Evolutionary conservation across 2,888 invertebrate species (phyloP).

Genomic region (Sinodicranocentrus sp.): DNA sequence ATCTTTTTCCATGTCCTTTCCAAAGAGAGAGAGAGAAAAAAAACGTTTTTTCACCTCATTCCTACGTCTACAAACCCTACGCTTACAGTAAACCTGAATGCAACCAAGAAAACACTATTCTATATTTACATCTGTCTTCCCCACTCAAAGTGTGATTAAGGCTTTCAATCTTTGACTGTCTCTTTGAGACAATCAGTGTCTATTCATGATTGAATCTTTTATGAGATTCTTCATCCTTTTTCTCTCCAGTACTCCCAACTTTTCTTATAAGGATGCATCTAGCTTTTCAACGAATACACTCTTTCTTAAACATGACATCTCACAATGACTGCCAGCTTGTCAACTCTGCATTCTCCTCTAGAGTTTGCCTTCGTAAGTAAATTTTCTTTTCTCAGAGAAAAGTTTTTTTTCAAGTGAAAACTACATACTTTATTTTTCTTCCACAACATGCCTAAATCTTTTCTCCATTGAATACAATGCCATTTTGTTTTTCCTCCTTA

Average conservation of each 20-base stretch:
- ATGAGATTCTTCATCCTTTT: slow-evolving; percentile 6
- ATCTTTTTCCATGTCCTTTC: neutral
- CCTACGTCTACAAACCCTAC: too few species aligned
- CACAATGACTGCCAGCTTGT: too few species aligned
- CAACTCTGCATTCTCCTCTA: too few species aligned
- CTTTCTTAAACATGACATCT: too few species aligned
- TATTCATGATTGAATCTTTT: slow-evolving; percentile 16
- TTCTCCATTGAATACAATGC: neutral
- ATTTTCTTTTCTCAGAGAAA: too few species aligned
- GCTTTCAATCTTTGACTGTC: neutral
- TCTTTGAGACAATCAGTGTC: neutral
- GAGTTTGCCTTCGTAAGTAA: too few species aligned
- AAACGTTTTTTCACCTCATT: neutral
- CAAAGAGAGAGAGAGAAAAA: neutral
- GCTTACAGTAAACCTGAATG: too few species aligned
- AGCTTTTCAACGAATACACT: too few species aligned
- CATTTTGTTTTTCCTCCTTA: neutral
- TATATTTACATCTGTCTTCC: neutral
- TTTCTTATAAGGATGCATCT: too few species aligned
- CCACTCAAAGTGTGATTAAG: neutral
- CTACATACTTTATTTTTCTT: too few species aligned
- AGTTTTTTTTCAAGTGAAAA: too few species aligned
- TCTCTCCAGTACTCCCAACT: neutral
- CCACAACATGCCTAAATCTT: too few species aligned
- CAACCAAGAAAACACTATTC: neutral